Evolutionary conservation across 2,113 vertebrate genomes (phyloP), one percentile per base, ranked within the genome.

Genomic region (Leiothrix lutea): DNA sequence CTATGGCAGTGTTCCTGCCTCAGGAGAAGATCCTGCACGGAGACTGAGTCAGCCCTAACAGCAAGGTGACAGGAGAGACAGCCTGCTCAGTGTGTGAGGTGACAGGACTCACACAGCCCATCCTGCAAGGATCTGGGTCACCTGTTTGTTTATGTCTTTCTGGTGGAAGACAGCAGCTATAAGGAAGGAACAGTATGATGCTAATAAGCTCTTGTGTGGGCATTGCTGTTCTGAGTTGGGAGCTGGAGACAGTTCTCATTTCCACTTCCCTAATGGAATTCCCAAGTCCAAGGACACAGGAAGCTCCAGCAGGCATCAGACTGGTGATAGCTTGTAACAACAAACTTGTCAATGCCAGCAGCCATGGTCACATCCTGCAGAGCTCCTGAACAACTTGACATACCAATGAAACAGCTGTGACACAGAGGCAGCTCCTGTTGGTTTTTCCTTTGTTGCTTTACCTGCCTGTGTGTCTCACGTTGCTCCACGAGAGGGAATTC

Each of bases 41-140:
- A 72, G 35, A 50, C 74, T 29, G 36, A 74, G 56, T 33, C 80
- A 86, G 77, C 70, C 51, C 51, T 20, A 38, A 35, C 53, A 92
- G 50, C 66, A 72, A 53, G 71, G 33, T 28, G 53, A 51, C 56
- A n/a, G 44, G 24, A 80, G 29, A 72, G 42, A 67, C 50, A 26
- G 20, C 31, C 44, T 24, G 38, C 50, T 53, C 0, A 0, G 8
- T 2, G 9, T 28, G 22, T 0, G 2, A 25, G n/a, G 9, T 33
- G 47, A 74, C 3, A 14, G 48, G 42, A 36, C 67, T 58, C 12
- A 3, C 17, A 62, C 26, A 57, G 65, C 31, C 44, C 40, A 1
- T 38, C 33, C 78, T 51, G 28, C 79, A 69, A 25, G n/a, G 25
- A 84, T 57, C 53, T 67, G 44, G 53, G 61, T 72, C 73, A 94